A percentile compares a stretch with the other conserved stretches of the same genome.
phyloP scores from a whole-genome alignment of 2,113 vertebrate genomes.

The Struthidea cinerea region DNA sequence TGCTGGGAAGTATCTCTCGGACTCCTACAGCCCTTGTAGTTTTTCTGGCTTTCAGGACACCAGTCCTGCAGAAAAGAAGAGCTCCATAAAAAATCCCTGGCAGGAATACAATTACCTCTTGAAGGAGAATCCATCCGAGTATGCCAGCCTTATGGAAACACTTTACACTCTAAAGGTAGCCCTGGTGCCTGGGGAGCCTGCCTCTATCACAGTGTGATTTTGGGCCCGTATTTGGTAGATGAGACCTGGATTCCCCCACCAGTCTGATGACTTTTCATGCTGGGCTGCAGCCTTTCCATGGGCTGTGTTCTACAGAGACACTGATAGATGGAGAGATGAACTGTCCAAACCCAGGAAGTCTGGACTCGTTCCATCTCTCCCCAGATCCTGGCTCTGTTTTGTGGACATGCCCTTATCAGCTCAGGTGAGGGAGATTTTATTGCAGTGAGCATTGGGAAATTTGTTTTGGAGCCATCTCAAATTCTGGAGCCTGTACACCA shows the following conservation, averaged over 20 bases:
- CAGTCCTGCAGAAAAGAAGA: constrained; percentile 80
- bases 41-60: constrained; percentile 86
- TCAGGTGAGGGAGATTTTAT: background rate
- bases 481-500: background rate
- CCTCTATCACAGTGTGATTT: background rate
- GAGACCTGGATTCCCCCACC: background rate
- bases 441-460: background rate
- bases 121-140: constrained; percentile 82
- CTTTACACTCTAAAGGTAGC: constrained; percentile 92
- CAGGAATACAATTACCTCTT: constrained; percentile 96
- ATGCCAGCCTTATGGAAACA: constrained; percentile 88
- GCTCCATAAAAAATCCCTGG: constrained; percentile 87
- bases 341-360: background rate
- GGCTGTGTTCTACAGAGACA: background rate
- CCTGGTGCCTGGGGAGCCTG: background rate
- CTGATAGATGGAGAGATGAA: background rate
- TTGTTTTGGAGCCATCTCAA: background rate
- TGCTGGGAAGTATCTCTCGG: constrained; percentile 88
- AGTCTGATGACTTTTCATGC: background rate
- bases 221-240: background rate
- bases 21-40: constrained; percentile 92
- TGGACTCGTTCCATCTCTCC: background rate
- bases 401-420: background rate
- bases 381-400: background rate
- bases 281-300: background rate